Evolutionary conservation across 2,797 vertebrate genomes (phyloP), one percentile per base, ranked within the genome.

Genomic region (Pampus argenteus): DNA sequence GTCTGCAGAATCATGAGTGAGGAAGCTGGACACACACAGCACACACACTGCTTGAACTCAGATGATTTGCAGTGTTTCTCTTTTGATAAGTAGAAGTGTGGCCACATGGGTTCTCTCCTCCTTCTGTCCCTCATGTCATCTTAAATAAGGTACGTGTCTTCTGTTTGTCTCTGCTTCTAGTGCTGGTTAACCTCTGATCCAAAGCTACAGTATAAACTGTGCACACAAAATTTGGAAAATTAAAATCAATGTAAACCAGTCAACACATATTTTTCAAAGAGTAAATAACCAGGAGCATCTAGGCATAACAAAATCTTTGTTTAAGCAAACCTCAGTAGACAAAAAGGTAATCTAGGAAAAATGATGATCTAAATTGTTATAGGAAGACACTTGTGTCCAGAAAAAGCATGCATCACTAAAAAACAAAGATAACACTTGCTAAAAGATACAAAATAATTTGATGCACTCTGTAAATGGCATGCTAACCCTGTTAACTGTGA

Each of bases 11-110:
- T 61, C 40, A 36, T 44, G 59, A 74, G 75, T 40, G 62, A 38
- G 45, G 26, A 95, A 29, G 48, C 71, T 66, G 57, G 56, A 66
- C n/a, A 34, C 28, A 65, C 44, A 38, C 17, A 38, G 5, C 44
- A 28, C 31, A 52, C 38, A 42, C 31, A 66, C 8, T 9, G 14
- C 10, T 42, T 60, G 4, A 72, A 61, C 28, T 74, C 25, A 56
- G 48, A 61, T 64, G 6, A 57, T 15, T 52, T 63, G 15, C 20
- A 31, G 29, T 14, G 5, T 56, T 68, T 66, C 25, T 58, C 11
- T 60, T 62, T 66, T 61, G 15, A 66, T 61, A 29, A 64, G 68
- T 49, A 44, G 29, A 69, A 6, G 18, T 48, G 9, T 31, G 50
- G 29, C 31, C 7, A 2, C 18, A 55, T 54, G 29, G 9, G 15